phyloP scores from a whole-genome alignment of 2,113 vertebrate species.

The Halichoerus grypus region DNA sequence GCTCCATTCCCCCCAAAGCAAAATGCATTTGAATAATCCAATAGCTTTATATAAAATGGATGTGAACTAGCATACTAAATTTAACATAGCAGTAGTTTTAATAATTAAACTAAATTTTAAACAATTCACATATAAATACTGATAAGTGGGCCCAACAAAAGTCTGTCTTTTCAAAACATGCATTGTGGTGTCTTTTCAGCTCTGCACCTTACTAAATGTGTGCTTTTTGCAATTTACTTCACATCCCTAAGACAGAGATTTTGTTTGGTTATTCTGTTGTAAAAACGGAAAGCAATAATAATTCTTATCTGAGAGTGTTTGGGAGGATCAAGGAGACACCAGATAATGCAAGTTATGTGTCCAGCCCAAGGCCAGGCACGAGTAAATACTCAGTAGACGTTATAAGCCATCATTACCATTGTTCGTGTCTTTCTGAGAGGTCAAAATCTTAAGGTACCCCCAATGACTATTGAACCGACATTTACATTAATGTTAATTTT shows the following conservation, averaged over 20 bases:
- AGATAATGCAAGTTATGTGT: neutral
- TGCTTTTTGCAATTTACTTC: neutral
- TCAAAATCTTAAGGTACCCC: neutral
- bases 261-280: neutral
- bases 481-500: conserved; percentile 1
- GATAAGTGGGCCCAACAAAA: neutral
- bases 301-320: neutral
- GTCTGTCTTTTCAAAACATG: neutral
- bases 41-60: neutral
- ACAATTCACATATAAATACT: neutral
- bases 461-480: neutral
- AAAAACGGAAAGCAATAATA: neutral
- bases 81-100: neutral
- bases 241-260: neutral
- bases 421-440: neutral
- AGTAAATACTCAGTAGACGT: neutral
- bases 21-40: neutral
- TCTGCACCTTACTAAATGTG: neutral
- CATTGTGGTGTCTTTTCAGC: neutral
- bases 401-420: neutral
- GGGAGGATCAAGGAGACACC: neutral
- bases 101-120: neutral
- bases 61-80: neutral
- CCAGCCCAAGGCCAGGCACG: neutral
- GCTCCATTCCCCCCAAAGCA: neutral